Evolutionary conservation across 2,888 invertebrate species (phyloP), one percentile per base, ranked within the genome.

Genomic region (Drosophila neonasuta): DNA sequence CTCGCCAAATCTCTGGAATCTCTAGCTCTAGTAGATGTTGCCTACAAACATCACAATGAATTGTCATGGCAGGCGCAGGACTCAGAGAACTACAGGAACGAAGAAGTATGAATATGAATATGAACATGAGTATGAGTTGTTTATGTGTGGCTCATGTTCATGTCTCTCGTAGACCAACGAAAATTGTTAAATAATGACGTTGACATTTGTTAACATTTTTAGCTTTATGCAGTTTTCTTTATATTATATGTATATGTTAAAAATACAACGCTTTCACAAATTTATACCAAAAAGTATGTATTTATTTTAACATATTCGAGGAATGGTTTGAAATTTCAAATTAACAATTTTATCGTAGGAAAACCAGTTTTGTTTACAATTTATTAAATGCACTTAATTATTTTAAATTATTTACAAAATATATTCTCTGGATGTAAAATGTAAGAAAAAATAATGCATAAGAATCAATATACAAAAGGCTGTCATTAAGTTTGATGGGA

Each of bases 151-250:
- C 34, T 54, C 44, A 46, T 66, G 58, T 56, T 62, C 32, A 52
- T 56, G 62, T 46, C 24, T 20, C 10, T 34, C 32, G 24, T n/a
- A 41, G 46, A 46, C 34, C 20, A 20, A 36, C 49, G 42, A 60
- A 82, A 86, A 80, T 70, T 66, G 83, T 65, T 79, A 67, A 85
- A 73, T 85, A 73, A 80, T 65, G 80, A 54, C 50, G 42, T 36
- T 57, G 48, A 63, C 74, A 77, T 77, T 77, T 77, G 70, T 65
- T 70, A 62, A 58, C 56, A 76, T 79, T 59, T 75, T 71, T 52
- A 56, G 50, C 64, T 62, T 62, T 45, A 36, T 20, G 13, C 8
- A 17, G 24, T 3, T 3, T 36, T 20, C 29, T 11, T 29, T n/a
- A 6, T n/a, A n/a, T 48, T n/a, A 6, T n/a, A n/a, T 48, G 20